Percentiles rank a stretch among this genome's conserved stretches.
phyloP scores from a whole-genome alignment of 2,888 invertebrate genomes.

The Andrena chrysosceles region DNA sequence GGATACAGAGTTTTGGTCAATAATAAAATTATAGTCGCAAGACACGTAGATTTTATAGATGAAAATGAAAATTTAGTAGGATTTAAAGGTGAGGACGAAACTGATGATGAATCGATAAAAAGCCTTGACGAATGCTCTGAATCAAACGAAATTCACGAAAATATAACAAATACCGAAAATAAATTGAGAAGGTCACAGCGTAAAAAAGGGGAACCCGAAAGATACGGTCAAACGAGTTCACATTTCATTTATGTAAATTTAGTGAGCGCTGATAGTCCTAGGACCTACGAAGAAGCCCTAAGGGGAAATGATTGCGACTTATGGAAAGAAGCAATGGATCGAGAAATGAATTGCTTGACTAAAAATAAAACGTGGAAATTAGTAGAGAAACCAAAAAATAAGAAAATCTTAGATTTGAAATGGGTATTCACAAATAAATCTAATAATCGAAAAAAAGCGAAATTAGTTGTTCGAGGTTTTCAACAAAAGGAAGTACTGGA shows the following conservation, averaged over 20 bases:
- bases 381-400: conserved; percentile 49
- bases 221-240: background rate
- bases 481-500: conserved; percentile 57
- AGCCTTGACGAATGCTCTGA: background rate
- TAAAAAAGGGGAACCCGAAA: background rate
- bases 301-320: conserved; percentile 25
- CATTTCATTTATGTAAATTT: conserved; percentile 49
- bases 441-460: conserved; percentile 47
- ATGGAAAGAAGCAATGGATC: conserved; percentile 54
- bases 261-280: conserved; percentile 45
- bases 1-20: conserved; percentile 38
- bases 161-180: background rate
- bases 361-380: conserved; percentile 61
- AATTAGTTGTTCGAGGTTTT: conserved; percentile 58
- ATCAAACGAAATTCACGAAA: background rate
- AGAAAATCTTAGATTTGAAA: conserved; percentile 53
- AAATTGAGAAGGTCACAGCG: conserved; percentile 9
- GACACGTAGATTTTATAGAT: conserved; percentile 38
- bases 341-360: conserved; percentile 53
- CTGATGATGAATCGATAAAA: background rate
- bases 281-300: conserved; percentile 41
- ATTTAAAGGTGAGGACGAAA: conserved; percentile 11
- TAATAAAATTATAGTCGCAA: conserved; percentile 25
- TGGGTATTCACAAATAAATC: conserved; percentile 58
- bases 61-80: conserved; percentile 28